Evolutionary conservation across 2,888 invertebrate genomes (phyloP).

Genomic region (Drosophila mimica): DNA sequence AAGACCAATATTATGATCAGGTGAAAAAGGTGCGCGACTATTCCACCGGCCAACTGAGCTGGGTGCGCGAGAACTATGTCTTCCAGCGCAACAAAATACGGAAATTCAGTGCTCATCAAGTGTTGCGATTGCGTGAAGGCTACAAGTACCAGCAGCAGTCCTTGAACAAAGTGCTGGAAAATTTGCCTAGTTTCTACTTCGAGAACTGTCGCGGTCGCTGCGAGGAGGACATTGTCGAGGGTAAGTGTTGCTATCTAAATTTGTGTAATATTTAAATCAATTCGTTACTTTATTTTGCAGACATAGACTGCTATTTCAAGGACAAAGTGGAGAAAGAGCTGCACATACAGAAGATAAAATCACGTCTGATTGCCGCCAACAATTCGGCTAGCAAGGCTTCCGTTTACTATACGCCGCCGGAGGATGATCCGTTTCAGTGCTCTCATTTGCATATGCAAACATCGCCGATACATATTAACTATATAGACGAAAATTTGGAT

Average conservation of each 20-base stretch:
- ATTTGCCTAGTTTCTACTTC: conserved; percentile 94
- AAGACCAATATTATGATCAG: conserved; percentile 97
- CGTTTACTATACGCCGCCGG: conserved; percentile 91
- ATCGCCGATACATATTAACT: conserved; percentile 86
- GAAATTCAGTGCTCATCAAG: conserved; percentile 97
- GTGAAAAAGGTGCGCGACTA: conserved; percentile 96
- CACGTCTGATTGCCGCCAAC: conserved; percentile 77
- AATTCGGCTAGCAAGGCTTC: conserved; percentile 88
- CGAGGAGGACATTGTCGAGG: conserved; percentile 85
- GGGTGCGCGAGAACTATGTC: conserved; percentile 97
- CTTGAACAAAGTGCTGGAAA: conserved; percentile 96
- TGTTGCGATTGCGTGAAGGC: conserved; percentile 94
- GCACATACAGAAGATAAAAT: conserved; percentile 78
- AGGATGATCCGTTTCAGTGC: conserved; percentile 73
- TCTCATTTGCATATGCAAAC: conserved; percentile 84
- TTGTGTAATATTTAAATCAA: neutral
- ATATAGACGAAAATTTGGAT: conserved; percentile 83
- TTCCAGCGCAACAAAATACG: conserved; percentile 97
- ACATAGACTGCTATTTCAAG: conserved; percentile 85
- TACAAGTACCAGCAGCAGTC: conserved; percentile 98
- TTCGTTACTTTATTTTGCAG: conserved; percentile 49
- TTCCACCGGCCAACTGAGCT: conserved; percentile 95
- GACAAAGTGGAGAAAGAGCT: conserved; percentile 82
- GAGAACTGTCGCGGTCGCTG: conserved; percentile 96
- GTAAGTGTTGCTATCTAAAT: conserved; percentile 59